Evolutionary conservation across 2,113 vertebrate species (phyloP).

Genomic region (Tauraco erythrolophus): DNA sequence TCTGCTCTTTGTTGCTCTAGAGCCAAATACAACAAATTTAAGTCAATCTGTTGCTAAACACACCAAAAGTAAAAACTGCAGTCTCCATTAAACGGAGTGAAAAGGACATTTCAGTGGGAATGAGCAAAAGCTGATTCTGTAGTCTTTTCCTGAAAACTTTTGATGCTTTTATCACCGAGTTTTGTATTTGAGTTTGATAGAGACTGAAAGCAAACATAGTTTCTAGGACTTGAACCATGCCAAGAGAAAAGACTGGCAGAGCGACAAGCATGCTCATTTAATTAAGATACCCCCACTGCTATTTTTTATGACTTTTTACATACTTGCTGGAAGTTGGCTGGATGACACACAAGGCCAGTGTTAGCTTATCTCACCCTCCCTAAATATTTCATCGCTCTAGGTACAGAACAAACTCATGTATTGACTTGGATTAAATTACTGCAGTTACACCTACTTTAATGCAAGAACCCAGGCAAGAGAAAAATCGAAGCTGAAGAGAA

Average conservation of each 20-base stretch:
- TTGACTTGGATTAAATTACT: not conserved
- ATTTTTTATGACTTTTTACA: constrained; percentile 40
- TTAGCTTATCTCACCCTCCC: constrained; percentile 10
- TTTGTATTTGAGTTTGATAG: constrained; percentile 31
- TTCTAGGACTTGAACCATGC: not conserved
- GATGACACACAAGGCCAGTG: not conserved
- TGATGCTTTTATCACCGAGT: constrained; percentile 1
- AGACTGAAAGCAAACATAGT: constrained; percentile 10
- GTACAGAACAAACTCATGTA: not conserved
- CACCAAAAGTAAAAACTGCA: constrained; percentile 29
- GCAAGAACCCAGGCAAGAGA: not conserved
- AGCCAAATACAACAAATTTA: constrained; percentile 58
- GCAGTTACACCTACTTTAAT: not conserved
- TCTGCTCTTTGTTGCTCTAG: constrained; percentile 37
- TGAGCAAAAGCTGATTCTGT: not conserved
- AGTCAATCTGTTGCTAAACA: constrained; percentile 49
- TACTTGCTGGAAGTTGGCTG: constrained; percentile 44
- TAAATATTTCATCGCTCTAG: not conserved
- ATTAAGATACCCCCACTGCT: constrained; percentile 31
- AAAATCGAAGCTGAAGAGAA: not conserved
- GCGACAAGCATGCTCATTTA: not conserved
- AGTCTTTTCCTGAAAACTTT: constrained; percentile 3
- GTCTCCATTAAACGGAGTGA: not conserved
- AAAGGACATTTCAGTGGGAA: not conserved
- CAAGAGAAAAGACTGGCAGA: constrained; percentile 38